These are phyloP conservation scores for Caenorhabditis afra DNA, from an alignment of 2,888 invertebrate species.

Conservation along the genomic window DNA sequence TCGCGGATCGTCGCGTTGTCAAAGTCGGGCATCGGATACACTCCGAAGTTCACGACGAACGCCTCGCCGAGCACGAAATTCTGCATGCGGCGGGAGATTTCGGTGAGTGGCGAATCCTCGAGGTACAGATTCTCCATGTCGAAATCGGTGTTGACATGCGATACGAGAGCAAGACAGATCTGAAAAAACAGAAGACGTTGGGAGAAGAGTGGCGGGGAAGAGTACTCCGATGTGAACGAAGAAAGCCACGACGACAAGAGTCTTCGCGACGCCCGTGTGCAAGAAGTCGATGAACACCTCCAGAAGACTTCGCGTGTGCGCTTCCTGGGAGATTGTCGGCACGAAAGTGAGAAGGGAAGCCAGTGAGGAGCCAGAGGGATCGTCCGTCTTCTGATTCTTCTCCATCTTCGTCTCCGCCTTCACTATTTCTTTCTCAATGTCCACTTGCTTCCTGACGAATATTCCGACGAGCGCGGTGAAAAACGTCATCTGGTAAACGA, in stretches of 20 bases:
- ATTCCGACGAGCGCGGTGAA: slow-evolving; percentile 75
- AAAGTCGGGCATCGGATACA: slow-evolving; percentile 75
- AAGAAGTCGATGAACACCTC: slow-evolving; percentile 70
- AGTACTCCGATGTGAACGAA: slow-evolving; percentile 69
- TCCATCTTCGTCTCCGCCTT: slow-evolving; percentile 28
- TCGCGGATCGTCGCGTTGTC: slow-evolving; percentile 68
- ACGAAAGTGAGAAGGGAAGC: slow-evolving; percentile 45
- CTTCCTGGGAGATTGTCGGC: slow-evolving; percentile 43
- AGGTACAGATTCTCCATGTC: slow-evolving; percentile 79
- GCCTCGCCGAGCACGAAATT: slow-evolving; percentile 75
- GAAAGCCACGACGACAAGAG: slow-evolving; percentile 64
- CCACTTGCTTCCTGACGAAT: slow-evolving; percentile 68
- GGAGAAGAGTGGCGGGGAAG: no score
- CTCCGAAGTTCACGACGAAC: slow-evolving; percentile 78
- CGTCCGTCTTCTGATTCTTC: slow-evolving; percentile 36
- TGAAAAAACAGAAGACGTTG: no score
- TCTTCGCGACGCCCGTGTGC: slow-evolving; percentile 61
- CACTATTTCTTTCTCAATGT: slow-evolving; percentile 60
- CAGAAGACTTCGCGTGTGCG: slow-evolving; percentile 34
- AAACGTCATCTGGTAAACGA: slow-evolving; percentile 78
- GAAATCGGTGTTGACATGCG: slow-evolving; percentile 77
- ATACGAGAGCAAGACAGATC: slow-evolving; percentile 72
- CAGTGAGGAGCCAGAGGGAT: slow-evolving; percentile 10
- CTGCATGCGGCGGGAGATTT: slow-evolving; percentile 77
- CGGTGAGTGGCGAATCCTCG: slow-evolving; percentile 76